A percentile compares a stretch with the other conserved stretches of the same genome.
phyloP scores from a whole-genome alignment of 2,888 invertebrate genomes.

The Patella pellucida region DNA sequence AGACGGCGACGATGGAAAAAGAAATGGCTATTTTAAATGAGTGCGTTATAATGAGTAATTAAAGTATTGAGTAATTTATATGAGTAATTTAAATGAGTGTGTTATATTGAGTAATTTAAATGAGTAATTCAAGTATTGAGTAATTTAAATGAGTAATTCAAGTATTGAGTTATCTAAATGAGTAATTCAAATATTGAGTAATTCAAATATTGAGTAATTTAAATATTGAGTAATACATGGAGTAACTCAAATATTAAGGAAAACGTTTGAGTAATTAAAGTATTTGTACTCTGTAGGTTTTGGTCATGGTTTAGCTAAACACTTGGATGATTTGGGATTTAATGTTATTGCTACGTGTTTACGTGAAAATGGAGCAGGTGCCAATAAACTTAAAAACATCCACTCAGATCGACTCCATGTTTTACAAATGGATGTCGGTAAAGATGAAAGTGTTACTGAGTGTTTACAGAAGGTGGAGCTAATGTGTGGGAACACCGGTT shows the following conservation, averaged over 20 bases:
- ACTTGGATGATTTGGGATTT: slow-evolving; percentile 42
- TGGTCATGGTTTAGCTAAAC: slow-evolving; percentile 42
- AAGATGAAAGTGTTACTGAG: slow-evolving; percentile 36
- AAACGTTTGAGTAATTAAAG: not conserved
- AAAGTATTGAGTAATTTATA: no score
- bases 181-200: no score
- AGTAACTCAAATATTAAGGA: no score
- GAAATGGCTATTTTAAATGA: no score
- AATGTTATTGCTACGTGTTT: slow-evolving; percentile 51
- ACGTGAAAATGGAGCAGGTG: slow-evolving; percentile 38
- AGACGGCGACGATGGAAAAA: no score
- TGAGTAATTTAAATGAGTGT: no score
- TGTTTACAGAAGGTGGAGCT: slow-evolving; percentile 31
- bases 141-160: no score
- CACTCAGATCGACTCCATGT: slow-evolving; percentile 32
- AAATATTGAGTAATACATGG: no score
- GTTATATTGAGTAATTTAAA: no score
- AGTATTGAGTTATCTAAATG: no score
- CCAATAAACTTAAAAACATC: slow-evolving; percentile 27
- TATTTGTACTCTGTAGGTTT: slow-evolving; percentile 37
- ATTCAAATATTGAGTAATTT: not conserved
- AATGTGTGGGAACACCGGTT: slow-evolving; percentile 31
- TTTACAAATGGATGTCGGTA: slow-evolving; percentile 47
- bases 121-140: no score
- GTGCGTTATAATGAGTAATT: no score